phyloP scores from a whole-genome alignment of 2,797 vertebrate genomes.

The Mycteria americana region DNA sequence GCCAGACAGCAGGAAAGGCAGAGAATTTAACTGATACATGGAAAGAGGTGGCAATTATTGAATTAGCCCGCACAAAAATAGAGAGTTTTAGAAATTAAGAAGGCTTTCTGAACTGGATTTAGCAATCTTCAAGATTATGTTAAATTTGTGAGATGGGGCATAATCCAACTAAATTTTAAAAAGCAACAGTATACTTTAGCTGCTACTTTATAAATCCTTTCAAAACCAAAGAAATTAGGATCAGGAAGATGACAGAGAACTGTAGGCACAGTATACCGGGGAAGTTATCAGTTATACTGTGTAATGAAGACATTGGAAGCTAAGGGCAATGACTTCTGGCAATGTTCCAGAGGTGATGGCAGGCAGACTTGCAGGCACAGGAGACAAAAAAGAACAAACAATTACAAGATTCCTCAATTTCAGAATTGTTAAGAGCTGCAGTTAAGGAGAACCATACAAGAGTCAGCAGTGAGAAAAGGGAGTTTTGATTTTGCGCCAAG shows the following conservation, averaged over 20 bases:
- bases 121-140: not conserved
- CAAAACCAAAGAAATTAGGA: not conserved
- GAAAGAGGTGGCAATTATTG: not conserved
- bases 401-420: not conserved
- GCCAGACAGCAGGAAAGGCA: not conserved
- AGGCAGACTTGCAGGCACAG: not conserved
- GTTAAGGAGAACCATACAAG: not conserved
- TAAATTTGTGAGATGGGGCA: not conserved
- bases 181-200: not conserved
- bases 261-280: not conserved
- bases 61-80: not conserved
- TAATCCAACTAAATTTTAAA: not conserved
- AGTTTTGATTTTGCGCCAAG: not conserved
- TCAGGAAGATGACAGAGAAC: not conserved
- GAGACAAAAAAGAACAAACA: not conserved
- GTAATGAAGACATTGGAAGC: not conserved
- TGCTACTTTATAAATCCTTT: not conserved
- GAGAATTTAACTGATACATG: not conserved
- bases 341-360: not conserved
- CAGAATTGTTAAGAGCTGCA: not conserved
- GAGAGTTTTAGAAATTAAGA: not conserved
- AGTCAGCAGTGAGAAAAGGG: not conserved
- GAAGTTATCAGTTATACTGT: not conserved
- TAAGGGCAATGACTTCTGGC: not conserved
- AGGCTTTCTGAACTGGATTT: not conserved